Base-by-base conservation (phyloP, 2,113 vertebrate species). In the Hydrochoerus hydrochaeris region DNA sequence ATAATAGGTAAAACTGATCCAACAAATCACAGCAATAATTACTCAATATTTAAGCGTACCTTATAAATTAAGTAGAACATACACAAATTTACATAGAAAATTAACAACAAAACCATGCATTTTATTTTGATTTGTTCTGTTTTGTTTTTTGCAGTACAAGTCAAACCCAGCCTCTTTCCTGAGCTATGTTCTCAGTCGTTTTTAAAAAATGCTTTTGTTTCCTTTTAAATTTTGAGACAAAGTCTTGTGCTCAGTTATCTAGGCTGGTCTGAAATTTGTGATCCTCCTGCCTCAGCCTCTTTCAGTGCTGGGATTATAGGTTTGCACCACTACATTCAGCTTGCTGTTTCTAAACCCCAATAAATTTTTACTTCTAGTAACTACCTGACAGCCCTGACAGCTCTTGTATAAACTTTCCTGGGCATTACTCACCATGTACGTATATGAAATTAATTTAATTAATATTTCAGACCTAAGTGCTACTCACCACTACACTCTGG, bases 401-500 rank as follows among this genome's bases (percentile, higher is more conserved):
- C 5, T 14, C 20, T 17, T 26, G 3, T 30, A 57, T 49, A 46
- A 69, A 41, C 26, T 30, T 62, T 62, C 35, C 41, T 1, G 28
- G 20, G 52, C 35, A 82, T 78, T 77, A 49, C 44, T 46, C 9
- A 54, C 35, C 26, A 62, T 1, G 0, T 9, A 90, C n/a, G 19
- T 44, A 60, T 49, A 49, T 46, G 16, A 84, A 60, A 62, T 88
- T 84, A 46, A 96, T 78, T 94, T 81, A 93, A 77, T 85, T 90
- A 85, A 65, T 54, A 95, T 85, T 81, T 89, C 49, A 94, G 44
- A 89, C 7, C 12, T 90, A 75, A 86, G n/a, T 80, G 41, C 57
- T 89, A 58, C 65, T 8, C 30, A 32, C 54, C 7, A 84, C 30
- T 16, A 57, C 0, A 62, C 8, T 97, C 84, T 93, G 1, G 0